Percentiles rank a stretch among this genome's conserved stretches.
phyloP scores from a whole-genome alignment of 2,888 invertebrate genomes.

The Drosophila niveifrons region DNA sequence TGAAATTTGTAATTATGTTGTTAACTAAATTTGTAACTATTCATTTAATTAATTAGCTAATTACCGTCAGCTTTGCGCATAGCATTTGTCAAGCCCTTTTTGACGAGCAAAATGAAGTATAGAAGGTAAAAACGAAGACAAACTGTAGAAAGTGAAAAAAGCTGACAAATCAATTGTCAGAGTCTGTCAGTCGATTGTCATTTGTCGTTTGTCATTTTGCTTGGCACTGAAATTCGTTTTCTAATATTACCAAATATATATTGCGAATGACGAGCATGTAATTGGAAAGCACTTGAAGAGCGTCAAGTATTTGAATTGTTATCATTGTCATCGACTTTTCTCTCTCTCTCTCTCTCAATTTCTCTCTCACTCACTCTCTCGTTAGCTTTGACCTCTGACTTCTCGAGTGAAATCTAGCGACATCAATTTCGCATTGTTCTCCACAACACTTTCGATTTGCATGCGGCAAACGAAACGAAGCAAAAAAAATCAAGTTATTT shows the following conservation, averaged over 20 bases:
- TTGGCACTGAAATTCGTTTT: slow-evolving; percentile 47
- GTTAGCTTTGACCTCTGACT: neutral
- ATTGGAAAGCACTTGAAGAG: slow-evolving; percentile 1
- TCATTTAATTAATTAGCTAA: neutral
- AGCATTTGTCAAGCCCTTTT: neutral
- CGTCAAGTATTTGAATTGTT: neutral
- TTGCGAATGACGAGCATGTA: slow-evolving; percentile 8
- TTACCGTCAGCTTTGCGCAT: neutral
- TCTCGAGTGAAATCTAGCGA: slow-evolving; percentile 36
- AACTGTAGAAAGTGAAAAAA: slow-evolving; percentile 34
- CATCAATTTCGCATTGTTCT: slow-evolving; percentile 52
- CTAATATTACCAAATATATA: slow-evolving; percentile 55
- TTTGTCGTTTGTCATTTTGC: slow-evolving; percentile 23
- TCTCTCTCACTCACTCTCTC: neutral
- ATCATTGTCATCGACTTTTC: neutral
- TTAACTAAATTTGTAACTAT: neutral
- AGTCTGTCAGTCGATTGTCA: slow-evolving; percentile 15
- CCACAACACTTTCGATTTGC: slow-evolving; percentile 60
- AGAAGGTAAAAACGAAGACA: neutral
- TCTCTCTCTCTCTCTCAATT: neutral
- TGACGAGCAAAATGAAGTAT: neutral
- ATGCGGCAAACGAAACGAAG: slow-evolving; percentile 28
- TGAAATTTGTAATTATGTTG: too few relatives aligned
- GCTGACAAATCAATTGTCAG: slow-evolving; percentile 28
- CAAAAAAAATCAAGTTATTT: slow-evolving; percentile 20